A percentile compares a stretch with the other conserved stretches of the same genome.
Conservation (phyloP, 2,888 invertebrate genomes). For the Mythimna ferrago region DNA sequence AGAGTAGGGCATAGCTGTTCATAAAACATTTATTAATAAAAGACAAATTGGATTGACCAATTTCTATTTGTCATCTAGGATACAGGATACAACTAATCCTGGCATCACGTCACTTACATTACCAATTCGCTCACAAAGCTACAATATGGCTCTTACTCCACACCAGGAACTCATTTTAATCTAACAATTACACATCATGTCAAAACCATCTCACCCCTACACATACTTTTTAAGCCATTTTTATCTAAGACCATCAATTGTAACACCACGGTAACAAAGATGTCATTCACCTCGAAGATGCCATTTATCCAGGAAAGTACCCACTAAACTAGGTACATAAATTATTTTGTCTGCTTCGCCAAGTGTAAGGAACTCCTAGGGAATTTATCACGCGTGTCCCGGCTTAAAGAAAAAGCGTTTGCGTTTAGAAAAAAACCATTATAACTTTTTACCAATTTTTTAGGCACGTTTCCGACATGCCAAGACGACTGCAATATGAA, state of each 20-base stretch:
- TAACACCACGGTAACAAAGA: constrained; percentile 79
- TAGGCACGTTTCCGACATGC: too few relatives aligned
- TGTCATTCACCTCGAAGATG: constrained; percentile 86
- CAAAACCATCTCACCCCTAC: neutral
- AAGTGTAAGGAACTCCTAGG: constrained; percentile 88
- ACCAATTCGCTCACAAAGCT: too few relatives aligned
- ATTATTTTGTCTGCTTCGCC: constrained; percentile 89
- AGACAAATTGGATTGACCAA: too few relatives aligned
- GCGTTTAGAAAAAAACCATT: constrained; percentile 47
- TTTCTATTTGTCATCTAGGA: too few relatives aligned
- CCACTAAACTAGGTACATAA: constrained; percentile 90
- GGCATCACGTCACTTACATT: too few relatives aligned
- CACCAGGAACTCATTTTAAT: neutral
- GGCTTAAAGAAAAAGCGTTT: constrained; percentile 59
- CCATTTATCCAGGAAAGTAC: constrained; percentile 87
- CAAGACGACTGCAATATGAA: too few relatives aligned
- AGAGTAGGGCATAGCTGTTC: too few relatives aligned
- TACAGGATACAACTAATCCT: too few relatives aligned
- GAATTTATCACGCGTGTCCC: constrained; percentile 85
- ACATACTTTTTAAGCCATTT: constrained; percentile 65
- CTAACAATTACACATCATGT: neutral
- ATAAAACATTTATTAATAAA: too few relatives aligned
- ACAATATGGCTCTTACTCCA: neutral
- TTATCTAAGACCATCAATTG: constrained; percentile 63
- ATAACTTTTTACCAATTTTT: too few relatives aligned